Base-by-base conservation (phyloP, 2,888 invertebrate species). In the Lampropteryx suffumata region DNA sequence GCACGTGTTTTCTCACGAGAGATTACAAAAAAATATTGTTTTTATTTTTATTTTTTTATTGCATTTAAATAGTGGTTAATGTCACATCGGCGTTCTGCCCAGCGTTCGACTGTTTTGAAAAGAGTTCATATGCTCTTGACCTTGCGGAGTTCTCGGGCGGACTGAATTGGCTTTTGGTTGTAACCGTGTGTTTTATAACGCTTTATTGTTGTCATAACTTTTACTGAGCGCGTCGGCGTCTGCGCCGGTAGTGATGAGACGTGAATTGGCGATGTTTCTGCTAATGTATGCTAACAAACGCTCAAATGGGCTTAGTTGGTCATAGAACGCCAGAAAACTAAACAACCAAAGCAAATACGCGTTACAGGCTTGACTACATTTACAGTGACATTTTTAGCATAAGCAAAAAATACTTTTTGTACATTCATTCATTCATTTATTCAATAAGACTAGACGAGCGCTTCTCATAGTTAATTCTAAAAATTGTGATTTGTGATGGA, bases 161-260 rank as follows among this genome's bases (percentile, higher is more conserved):
- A 90, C 89, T 89, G 88, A 85, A 82, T 79, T 77, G 69, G 76
- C 75, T 82, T 84, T 84, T 79, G 75, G 83, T 77, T 67, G 71
- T 69, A 71, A 69, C 79, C 62, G 74, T 71, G 70, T 75, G 82
- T 88, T 89, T 90, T 90, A 89, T 89, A 88, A 86, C 76, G 81
- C 77, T 76, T 76, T 76, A 80, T 81, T 86, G 85, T 86, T 84
- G 84, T 86, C 79, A 81, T 83, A 82, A 84, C 84, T 85, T 84
- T 87, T 84, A 79, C 81, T 67, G 80, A 24, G 21, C 37, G 52
- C 37, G 52, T 39, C 47, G 30, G 71, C 33, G 46, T 43, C 27
- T 48, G 49, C 35, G 50, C 29, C 29, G 7, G 39, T 45, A 37
- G 24, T 46, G 58, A 55, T 40, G 58, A 42, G 48, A 27, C 39